Evolutionary conservation across 2,888 invertebrate genomes (phyloP).

Genomic region (Vesta saturnalis): DNA sequence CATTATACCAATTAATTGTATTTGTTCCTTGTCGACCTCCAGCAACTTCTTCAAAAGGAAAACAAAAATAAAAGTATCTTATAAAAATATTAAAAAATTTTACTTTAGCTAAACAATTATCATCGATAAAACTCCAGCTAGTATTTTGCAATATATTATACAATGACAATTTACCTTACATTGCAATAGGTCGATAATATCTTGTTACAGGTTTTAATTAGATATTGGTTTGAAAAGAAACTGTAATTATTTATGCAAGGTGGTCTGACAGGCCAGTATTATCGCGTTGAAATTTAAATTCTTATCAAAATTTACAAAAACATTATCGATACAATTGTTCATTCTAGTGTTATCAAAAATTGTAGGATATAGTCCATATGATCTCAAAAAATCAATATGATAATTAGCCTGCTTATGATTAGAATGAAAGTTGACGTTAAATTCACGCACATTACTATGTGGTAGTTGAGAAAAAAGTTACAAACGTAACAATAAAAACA

Average conservation of each 20-base stretch:
- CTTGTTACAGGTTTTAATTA: too few species aligned
- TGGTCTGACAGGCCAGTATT: background rate
- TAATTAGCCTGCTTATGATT: background rate
- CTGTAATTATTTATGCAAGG: background rate
- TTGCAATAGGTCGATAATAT: too few species aligned
- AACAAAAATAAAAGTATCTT: background rate
- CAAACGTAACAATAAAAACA: too few species aligned
- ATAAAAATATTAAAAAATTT: background rate
- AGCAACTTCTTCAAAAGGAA: background rate
- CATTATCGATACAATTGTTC: background rate
- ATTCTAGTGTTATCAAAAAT: background rate
- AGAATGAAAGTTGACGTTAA: background rate
- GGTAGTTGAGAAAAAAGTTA: too few species aligned
- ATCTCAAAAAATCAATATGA: slow-evolving; percentile 1
- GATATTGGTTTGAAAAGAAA: background rate
- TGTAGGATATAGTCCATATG: background rate
- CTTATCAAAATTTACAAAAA: background rate
- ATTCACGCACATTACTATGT: too few species aligned
- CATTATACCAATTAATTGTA: background rate
- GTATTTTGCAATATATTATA: background rate
- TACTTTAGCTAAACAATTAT: background rate
- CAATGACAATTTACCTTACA: too few species aligned
- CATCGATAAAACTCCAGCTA: background rate
- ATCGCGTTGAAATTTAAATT: background rate
- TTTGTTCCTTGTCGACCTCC: background rate